phyloP scores from a whole-genome alignment of 2,113 vertebrate genomes.

The Cynopterus brachyotis region DNA sequence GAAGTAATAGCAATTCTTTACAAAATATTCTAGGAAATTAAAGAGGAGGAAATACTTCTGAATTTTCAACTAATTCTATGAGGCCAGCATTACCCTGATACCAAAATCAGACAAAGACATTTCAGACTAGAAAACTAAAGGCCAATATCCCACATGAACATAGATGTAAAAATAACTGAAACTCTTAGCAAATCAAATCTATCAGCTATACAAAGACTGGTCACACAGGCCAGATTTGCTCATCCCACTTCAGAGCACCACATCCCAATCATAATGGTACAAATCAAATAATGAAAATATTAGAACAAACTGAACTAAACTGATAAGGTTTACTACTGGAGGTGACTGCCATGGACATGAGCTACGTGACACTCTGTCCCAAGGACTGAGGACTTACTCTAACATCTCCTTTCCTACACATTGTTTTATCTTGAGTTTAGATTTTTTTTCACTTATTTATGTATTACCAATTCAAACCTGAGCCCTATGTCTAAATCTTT shows the following conservation, averaged over 20 bases:
- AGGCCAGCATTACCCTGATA: not conserved
- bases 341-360: not conserved
- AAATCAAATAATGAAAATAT: slow-evolving; percentile 17
- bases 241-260: not conserved
- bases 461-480: not conserved
- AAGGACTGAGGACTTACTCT: not conserved
- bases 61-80: not conserved
- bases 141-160: not conserved
- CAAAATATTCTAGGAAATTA: not conserved
- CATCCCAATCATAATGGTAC: not conserved
- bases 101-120: slow-evolving; percentile 11
- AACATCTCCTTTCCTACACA: not conserved
- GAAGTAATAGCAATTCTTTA: not conserved
- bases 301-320: not conserved
- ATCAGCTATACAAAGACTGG: not conserved
- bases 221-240: not conserved
- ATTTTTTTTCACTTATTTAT: not conserved
- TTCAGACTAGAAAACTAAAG: slow-evolving; percentile 3
- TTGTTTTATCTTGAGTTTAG: not conserved
- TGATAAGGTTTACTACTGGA: not conserved
- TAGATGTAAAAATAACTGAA: not conserved
- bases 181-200: not conserved
- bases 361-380: not conserved
- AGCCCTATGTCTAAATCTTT: slow-evolving; percentile 15
- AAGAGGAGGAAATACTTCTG: not conserved